phyloP scores from a whole-genome alignment of 2,797 vertebrate species.

The Halcyon leucocephala region DNA sequence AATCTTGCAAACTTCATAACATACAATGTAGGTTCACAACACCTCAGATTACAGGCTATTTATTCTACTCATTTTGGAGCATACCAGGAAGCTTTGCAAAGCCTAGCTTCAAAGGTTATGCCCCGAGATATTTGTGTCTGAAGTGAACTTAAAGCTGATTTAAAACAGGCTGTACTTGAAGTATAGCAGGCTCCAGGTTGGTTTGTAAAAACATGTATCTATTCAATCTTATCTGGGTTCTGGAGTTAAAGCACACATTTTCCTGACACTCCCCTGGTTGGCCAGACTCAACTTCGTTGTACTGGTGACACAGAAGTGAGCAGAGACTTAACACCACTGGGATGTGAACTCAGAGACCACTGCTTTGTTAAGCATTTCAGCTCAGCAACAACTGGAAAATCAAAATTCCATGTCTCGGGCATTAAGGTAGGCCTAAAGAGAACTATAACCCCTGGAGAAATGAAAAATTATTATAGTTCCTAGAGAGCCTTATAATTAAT shows the following conservation, averaged over 20 bases:
- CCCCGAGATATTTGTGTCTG: neutral
- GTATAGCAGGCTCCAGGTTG: neutral
- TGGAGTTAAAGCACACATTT: neutral
- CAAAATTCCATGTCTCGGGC: neutral
- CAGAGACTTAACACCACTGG: neutral
- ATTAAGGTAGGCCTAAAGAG: neutral
- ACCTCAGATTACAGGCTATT: neutral
- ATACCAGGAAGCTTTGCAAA: slow-evolving; percentile 20
- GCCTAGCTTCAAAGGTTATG: slow-evolving; percentile 18
- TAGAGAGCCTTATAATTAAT: neutral
- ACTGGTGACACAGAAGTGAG: neutral
- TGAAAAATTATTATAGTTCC: neutral
- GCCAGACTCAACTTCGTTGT: neutral
- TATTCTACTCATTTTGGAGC: neutral
- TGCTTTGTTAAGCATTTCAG: neutral
- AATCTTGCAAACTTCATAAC: neutral
- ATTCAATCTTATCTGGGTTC: neutral
- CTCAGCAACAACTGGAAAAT: neutral
- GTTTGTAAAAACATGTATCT: neutral
- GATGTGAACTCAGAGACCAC: neutral
- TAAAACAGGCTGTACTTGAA: neutral
- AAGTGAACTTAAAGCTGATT: slow-evolving; percentile 1
- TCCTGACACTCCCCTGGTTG: neutral
- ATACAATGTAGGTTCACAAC: neutral
- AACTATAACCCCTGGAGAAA: neutral